These are phyloP conservation scores for Drosophila tanythrix DNA, from an alignment of 2,888 invertebrate species.

Conservation along the genomic window DNA sequence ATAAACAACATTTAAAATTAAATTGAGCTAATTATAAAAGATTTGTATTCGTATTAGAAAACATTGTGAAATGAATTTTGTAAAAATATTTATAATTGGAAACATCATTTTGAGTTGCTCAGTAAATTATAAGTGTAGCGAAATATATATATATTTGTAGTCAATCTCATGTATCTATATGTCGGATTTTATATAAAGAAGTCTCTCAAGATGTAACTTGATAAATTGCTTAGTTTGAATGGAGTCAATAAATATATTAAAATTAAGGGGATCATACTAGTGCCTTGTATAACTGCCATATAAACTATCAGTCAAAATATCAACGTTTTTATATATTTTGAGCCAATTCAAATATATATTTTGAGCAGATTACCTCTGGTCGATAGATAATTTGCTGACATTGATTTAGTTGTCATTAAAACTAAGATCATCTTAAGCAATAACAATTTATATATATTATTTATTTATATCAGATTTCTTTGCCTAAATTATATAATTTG, in stretches of 20 bases:
- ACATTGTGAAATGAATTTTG: not conserved
- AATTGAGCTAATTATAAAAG: not conserved
- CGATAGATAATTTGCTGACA: not conserved
- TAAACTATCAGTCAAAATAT: not conserved
- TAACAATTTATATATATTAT: not conserved
- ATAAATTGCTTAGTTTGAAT: not conserved
- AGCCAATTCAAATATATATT: not conserved
- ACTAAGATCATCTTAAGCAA: not conserved
- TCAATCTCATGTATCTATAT: not conserved
- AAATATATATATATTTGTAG: not conserved
- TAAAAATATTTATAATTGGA: accelerated
- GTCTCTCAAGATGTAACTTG: not conserved
- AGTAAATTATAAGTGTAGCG: not conserved
- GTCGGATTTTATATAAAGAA: not conserved
- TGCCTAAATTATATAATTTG: not conserved
- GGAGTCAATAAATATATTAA: not conserved
- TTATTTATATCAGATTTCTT: not conserved
- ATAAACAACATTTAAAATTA: not conserved
- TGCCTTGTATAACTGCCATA: not conserved
- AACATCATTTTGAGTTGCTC: not conserved
- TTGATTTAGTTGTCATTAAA: not conserved
- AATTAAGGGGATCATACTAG: not conserved
- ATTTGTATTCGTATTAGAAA: not conserved
- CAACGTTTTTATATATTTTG: not conserved
- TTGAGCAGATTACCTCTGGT: not conserved